Conservation (phyloP, 2,888 invertebrate species). For the Caenorhabditis becei region DNA sequence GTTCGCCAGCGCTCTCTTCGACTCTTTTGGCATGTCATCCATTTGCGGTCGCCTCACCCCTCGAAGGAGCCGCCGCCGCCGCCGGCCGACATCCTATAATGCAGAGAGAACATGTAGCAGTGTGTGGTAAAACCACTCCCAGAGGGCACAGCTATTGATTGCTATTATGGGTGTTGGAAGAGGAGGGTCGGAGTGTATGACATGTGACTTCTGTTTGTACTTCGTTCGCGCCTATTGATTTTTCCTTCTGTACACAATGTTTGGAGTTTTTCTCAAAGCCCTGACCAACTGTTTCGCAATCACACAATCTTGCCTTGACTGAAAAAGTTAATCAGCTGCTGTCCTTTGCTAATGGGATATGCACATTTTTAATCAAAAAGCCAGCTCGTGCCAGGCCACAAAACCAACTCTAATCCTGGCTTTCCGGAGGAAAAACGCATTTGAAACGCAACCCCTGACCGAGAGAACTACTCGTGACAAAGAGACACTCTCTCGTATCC, state of each 20-base stretch:
- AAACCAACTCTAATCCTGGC: neutral
- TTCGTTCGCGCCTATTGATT: constrained; percentile 9
- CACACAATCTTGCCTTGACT: neutral
- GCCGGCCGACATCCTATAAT: constrained; percentile 35
- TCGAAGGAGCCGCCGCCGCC: constrained; percentile 22
- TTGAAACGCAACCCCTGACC: neutral
- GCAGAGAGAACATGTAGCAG: constrained; percentile 20
- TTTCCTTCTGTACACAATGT: constrained; percentile 38
- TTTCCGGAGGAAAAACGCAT: neutral
- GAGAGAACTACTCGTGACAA: neutral
- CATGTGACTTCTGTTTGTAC: constrained; percentile 24
- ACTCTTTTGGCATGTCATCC: constrained; percentile 41
- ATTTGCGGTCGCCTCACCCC: constrained; percentile 16
- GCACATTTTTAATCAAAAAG: constrained; percentile 34
- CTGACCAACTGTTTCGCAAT: constrained; percentile 2
- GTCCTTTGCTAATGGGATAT: constrained; percentile 9
- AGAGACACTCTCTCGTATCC: constrained; percentile 9
- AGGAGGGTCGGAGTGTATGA: neutral
- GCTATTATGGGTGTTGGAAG: neutral
- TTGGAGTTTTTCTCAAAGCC: constrained; percentile 9
- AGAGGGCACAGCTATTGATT: neutral
- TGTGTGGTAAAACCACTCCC: constrained; percentile 3
- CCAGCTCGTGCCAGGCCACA: neutral
- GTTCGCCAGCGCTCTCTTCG: neutral
- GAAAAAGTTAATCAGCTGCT: constrained; percentile 37